Conservation (phyloP, 2,888 invertebrate genomes). For the Acanthosepion pharaonis region DNA sequence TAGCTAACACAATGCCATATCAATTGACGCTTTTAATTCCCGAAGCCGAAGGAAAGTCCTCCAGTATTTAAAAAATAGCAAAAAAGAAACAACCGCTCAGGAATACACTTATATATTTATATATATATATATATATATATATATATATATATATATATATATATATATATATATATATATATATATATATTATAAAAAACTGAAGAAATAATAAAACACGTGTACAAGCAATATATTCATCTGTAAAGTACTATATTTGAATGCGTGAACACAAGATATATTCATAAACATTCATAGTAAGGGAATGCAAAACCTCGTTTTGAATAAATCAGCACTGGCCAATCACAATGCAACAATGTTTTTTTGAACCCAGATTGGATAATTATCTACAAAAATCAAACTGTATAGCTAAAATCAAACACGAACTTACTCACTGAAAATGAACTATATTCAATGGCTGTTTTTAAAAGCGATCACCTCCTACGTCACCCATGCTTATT, state of each 20-base stretch:
- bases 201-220: neutral
- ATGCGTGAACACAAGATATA: neutral
- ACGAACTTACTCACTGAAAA: neutral
- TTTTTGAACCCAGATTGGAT: neutral
- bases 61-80: constrained; percentile 35
- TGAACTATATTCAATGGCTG: neutral
- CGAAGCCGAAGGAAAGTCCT: constrained; percentile 34
- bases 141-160: neutral
- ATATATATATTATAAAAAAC: neutral
- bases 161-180: neutral
- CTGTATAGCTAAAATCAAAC: neutral
- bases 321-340: neutral
- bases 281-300: neutral
- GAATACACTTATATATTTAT: neutral
- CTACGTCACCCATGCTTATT: neutral
- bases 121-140: neutral
- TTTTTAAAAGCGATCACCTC: neutral
- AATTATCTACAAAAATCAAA: neutral
- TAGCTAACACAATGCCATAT: neutral
- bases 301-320: neutral
- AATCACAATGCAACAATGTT: neutral
- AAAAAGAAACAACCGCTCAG: constrained; percentile 24
- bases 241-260: neutral
- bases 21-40: constrained; percentile 33
- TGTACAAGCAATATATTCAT: neutral